phyloP scores from a whole-genome alignment of 1,140 invertebrate species.

The Hyles vespertilio region DNA sequence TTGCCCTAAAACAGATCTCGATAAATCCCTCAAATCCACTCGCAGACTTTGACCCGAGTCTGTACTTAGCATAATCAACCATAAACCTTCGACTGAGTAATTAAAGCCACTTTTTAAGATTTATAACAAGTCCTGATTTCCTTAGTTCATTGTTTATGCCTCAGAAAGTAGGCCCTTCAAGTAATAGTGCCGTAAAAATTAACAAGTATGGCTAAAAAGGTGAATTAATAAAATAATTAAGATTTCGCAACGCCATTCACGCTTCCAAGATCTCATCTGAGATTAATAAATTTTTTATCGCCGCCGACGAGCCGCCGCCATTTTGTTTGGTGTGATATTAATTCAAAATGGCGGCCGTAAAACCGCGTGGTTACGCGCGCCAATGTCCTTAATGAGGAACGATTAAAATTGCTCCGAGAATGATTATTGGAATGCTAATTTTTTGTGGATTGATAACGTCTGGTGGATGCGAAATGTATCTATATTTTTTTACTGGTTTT shows the following conservation, averaged over 20 bases:
- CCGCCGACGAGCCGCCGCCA: constrained; percentile 39
- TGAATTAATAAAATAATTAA: constrained; percentile 32
- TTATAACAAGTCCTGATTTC: no score
- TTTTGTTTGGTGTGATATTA: constrained; percentile 66
- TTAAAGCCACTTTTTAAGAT: no score
- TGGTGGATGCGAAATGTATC: neutral
- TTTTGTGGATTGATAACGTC: constrained; percentile 12
- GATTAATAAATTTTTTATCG: constrained; percentile 62
- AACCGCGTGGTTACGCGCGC: constrained; percentile 57
- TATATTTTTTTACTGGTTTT: neutral
- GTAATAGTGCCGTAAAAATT: no score
- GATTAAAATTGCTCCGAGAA: constrained; percentile 52
- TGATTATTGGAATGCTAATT: constrained; percentile 21
- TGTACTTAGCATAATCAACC: no score
- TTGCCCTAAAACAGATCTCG: no score
- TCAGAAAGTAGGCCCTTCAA: no score
- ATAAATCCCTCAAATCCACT: no score
- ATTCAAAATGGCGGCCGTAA: constrained; percentile 64
- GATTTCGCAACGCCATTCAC: constrained; percentile 28
- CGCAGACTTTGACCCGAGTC: no score
- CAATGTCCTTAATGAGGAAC: constrained; percentile 66
- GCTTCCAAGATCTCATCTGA: constrained; percentile 40
- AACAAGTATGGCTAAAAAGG: neutral
- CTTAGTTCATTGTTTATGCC: no score
- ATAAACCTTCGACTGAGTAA: no score